Percentiles rank a stretch among this genome's conserved stretches.
Evolutionary conservation across 1,140 invertebrate genomes (phyloP).

Genomic region (Drosophila ficusphila): DNA sequence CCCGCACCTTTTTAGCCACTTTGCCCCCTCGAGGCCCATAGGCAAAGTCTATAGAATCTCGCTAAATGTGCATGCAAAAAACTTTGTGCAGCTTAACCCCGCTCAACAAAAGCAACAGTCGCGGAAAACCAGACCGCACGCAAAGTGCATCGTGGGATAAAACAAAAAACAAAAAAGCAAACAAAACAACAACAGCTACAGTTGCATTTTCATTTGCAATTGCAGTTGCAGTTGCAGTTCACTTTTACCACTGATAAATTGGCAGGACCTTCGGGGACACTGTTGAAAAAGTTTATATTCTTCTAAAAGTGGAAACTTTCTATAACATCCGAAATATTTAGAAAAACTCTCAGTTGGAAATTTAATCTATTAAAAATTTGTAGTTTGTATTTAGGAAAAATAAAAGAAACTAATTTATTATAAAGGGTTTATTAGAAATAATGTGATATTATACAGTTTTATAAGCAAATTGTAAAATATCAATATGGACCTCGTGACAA

Average conservation of each 20-base stretch:
- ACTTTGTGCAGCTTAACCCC: constrained; percentile 57
- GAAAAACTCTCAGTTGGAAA: too few species aligned
- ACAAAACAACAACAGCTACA: neutral
- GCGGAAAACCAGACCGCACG: constrained; percentile 10
- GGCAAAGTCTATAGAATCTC: neutral
- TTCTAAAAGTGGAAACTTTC: neutral
- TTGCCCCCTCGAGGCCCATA: neutral
- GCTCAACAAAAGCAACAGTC: constrained; percentile 24
- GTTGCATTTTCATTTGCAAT: constrained; percentile 14
- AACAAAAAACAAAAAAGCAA: neutral
- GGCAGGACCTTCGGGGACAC: constrained; percentile 11
- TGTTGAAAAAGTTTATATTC: neutral
- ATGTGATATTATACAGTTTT: too few species aligned
- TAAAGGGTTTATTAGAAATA: too few species aligned
- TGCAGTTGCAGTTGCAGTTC: constrained; percentile 20
- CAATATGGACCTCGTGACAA: too few species aligned
- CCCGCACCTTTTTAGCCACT: neutral
- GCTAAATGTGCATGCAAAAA: constrained; percentile 31
- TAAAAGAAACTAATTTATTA: too few species aligned
- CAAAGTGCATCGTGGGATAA: constrained; percentile 3
- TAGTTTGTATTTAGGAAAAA: too few species aligned
- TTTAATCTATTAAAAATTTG: too few species aligned
- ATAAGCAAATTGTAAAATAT: too few species aligned
- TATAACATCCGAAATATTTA: too few species aligned
- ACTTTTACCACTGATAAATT: constrained; percentile 20